Conservation (phyloP, 2,888 invertebrate species). For the Drosophila quinaria region DNA sequence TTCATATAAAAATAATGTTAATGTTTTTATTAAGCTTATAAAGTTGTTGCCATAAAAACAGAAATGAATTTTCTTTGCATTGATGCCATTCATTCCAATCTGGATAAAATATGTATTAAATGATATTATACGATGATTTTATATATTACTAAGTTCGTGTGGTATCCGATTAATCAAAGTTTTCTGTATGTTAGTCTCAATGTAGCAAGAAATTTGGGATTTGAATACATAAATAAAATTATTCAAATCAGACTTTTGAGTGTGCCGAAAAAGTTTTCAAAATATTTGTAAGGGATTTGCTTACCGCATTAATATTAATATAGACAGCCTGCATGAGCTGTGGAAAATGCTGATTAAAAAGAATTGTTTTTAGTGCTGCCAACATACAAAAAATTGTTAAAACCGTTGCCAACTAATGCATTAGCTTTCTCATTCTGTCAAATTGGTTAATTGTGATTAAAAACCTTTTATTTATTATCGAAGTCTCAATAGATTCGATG, state of each 20-base stretch:
- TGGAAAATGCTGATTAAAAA: no score
- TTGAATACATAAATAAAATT: no score
- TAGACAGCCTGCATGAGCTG: no score
- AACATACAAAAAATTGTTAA: not conserved
- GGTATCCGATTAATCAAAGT: no score
- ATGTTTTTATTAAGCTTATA: conserved; percentile 68
- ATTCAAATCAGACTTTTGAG: not conserved
- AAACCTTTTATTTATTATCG: not conserved
- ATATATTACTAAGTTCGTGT: no score
- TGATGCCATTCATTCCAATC: not conserved
- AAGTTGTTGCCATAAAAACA: conserved; percentile 46
- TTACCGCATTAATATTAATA: no score
- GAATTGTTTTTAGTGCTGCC: not conserved
- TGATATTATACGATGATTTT: no score
- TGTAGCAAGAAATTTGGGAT: no score
- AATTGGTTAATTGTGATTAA: not conserved
- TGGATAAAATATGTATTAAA: not conserved
- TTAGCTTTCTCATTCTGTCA: not conserved
- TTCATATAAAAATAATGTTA: not conserved
- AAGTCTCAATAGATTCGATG: not conserved
- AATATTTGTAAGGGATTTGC: no score
- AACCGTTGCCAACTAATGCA: not conserved
- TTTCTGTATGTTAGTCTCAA: no score
- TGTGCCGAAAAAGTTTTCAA: no score
- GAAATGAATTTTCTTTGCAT: conserved; percentile 12